Evolutionary conservation across 2,113 vertebrate species (phyloP).

Genomic region (Sclerurus mexicanus): DNA sequence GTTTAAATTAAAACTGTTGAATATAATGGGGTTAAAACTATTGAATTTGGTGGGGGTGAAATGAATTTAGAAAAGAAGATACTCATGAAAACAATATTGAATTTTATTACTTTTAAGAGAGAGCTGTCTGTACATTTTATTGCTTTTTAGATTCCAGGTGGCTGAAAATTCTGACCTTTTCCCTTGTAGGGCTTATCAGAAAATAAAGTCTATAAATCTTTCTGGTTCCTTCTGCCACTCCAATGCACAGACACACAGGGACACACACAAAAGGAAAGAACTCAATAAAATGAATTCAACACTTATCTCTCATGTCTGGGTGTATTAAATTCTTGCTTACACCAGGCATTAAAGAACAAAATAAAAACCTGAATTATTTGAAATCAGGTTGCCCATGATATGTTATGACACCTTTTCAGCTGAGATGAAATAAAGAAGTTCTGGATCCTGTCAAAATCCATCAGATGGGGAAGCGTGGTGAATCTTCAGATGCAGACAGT

Average conservation of each 20-base stretch:
- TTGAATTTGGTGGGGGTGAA: fast-evolving
- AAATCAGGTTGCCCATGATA: not conserved
- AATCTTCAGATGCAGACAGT: not conserved
- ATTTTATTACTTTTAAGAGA: not conserved
- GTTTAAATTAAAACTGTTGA: not conserved
- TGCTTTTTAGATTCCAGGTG: not conserved
- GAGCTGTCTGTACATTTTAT: not conserved
- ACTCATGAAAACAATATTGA: not conserved
- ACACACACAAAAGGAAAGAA: not conserved
- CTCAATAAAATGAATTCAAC: not conserved
- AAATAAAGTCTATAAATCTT: not conserved
- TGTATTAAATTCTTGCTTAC: not conserved
- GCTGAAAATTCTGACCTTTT: not conserved
- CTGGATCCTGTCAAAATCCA: not conserved
- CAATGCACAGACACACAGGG: not conserved
- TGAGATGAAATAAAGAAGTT: not conserved
- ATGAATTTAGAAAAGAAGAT: not conserved
- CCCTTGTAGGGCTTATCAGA: not conserved
- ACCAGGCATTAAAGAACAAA: not conserved
- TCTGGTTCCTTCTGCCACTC: not conserved
- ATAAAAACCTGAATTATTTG: not conserved
- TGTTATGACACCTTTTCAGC: not conserved
- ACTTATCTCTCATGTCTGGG: not conserved
- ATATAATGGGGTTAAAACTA: not conserved
- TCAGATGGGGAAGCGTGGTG: not conserved